Percentiles rank a stretch among this genome's conserved stretches.
phyloP scores from a whole-genome alignment of 2,113 vertebrate genomes.

The Thamnaconus septentrionalis region DNA sequence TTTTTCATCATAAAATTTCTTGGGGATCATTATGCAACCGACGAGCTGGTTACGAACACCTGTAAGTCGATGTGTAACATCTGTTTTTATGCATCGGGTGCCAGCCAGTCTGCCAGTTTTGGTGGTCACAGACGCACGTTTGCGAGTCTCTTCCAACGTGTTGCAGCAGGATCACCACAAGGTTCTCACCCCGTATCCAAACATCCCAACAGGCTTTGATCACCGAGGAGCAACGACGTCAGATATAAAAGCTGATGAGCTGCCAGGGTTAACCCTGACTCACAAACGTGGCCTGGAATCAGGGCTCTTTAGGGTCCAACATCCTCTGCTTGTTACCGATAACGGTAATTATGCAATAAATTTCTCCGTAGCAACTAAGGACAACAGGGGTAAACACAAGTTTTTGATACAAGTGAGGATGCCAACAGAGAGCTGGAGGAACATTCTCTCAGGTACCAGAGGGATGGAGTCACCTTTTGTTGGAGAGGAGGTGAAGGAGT shows the following conservation, averaged over 20 bases:
- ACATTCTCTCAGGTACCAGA: slow-evolving; percentile 58
- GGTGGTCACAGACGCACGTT: slow-evolving; percentile 38
- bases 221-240: slow-evolving; percentile 17
- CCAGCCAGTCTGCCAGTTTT: slow-evolving; percentile 45
- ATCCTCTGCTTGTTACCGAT: slow-evolving; percentile 59
- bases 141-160: too few relatives aligned
- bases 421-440: slow-evolving; percentile 39
- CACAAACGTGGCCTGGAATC: slow-evolving; percentile 45
- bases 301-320: slow-evolving; percentile 50
- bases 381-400: slow-evolving; percentile 62
- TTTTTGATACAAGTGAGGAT: slow-evolving; percentile 37
- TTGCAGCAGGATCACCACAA: too few relatives aligned
- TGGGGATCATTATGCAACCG: slow-evolving; percentile 10
- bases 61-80: slow-evolving; percentile 40
- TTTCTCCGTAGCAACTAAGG: slow-evolving; percentile 64
- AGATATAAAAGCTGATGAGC: slow-evolving; percentile 42
- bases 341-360: slow-evolving; percentile 60
- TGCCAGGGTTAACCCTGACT: slow-evolving; percentile 53
- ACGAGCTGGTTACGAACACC: slow-evolving; percentile 32
- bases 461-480: slow-evolving; percentile 51
- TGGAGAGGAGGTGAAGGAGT: background rate
- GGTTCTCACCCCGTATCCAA: slow-evolving; percentile 6
- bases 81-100: slow-evolving; percentile 40
- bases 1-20: slow-evolving; percentile 7
- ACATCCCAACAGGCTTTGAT: slow-evolving; percentile 25